Evolutionary conservation across 2,797 vertebrate species (phyloP), one percentile per base, ranked within the genome.

Genomic region (Channallabes apus): DNA sequence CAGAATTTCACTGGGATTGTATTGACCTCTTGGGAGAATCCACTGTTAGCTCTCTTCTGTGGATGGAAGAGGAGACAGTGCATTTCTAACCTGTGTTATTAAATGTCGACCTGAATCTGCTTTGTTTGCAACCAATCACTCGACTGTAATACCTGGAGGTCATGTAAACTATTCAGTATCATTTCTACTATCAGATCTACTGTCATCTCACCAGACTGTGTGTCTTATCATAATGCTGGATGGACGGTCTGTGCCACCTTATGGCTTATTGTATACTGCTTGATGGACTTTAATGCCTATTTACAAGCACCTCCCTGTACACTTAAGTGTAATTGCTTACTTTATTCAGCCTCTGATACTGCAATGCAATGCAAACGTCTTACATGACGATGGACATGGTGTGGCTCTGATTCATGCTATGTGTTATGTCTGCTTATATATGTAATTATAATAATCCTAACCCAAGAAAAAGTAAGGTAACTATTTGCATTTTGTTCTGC

Each of bases 351-450:
- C 88, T 92, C 93, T 87, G 88, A 90, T 91, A 91, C 93, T 91
- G 91, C 93, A 93, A 84, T 91, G 90, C 93, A 95, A 94, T 94
- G 94, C 94, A 93, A 92, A 93, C 90, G 90, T 90, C 81, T 88
- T 90, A 75, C 93, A 94, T 94, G 93, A 92, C 90, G 91, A 91
- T 91, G 93, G 92, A 94, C 69, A 87, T 4, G 86, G 92, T 94
- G 93, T 78, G 83, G 91, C 93, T 93, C 88, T 91, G 90, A 92
- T 92, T 93, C 76, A 94, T 94, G 92, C 92, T 94, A 94, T 91
- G 94, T 95, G 94, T 91, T 95, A 94, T 94, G 92, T 93, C 92
- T 93, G 92, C 94, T 93, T 93, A 95, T 93, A 94, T 93, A 93
- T 92, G 90, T 90, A 93, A 93, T 86, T 88, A 92, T 92, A 93